Percentiles rank a stretch among this genome's conserved stretches.
Evolutionary conservation across 2,113 vertebrate species (phyloP).

Genomic region (Lamprotornis superbus): DNA sequence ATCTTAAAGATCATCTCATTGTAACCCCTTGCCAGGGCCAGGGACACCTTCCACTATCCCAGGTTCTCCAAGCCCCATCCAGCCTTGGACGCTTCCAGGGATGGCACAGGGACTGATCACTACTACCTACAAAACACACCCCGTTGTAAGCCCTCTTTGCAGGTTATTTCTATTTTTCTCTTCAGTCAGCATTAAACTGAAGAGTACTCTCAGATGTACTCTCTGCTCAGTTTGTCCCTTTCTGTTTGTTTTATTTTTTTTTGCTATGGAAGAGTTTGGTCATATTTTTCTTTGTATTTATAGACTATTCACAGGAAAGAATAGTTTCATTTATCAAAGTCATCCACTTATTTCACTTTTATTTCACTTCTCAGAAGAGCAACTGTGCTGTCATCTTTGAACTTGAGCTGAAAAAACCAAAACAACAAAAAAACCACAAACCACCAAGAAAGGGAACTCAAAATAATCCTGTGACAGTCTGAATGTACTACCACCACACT

Average conservation of each 20-base stretch:
- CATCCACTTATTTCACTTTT: not conserved
- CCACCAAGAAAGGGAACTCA: not conserved
- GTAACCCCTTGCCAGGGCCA: not conserved
- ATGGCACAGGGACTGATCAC: not conserved
- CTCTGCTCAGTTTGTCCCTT: not conserved
- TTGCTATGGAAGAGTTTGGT: not conserved
- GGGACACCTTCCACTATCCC: not conserved
- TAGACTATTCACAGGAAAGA: not conserved
- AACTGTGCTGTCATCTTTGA: conserved; percentile 1
- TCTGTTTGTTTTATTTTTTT: not conserved
- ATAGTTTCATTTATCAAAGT: conserved; percentile 38
- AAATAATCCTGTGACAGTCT: not conserved
- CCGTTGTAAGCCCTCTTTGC: not conserved
- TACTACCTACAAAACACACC: not conserved
- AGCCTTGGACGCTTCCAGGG: not conserved
- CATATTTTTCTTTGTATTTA: not conserved
- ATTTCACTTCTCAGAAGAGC: not conserved
- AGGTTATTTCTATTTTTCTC: not conserved
- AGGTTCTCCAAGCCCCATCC: not conserved
- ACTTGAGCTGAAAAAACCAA: not conserved
- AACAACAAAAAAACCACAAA: not conserved
- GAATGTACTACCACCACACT: not conserved
- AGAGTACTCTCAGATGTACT: not conserved
- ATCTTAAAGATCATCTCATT: not conserved
- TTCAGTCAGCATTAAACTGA: not conserved